Evolutionary conservation across 2,797 vertebrate genomes (phyloP).

Genomic region (Harpagifer antarcticus): DNA sequence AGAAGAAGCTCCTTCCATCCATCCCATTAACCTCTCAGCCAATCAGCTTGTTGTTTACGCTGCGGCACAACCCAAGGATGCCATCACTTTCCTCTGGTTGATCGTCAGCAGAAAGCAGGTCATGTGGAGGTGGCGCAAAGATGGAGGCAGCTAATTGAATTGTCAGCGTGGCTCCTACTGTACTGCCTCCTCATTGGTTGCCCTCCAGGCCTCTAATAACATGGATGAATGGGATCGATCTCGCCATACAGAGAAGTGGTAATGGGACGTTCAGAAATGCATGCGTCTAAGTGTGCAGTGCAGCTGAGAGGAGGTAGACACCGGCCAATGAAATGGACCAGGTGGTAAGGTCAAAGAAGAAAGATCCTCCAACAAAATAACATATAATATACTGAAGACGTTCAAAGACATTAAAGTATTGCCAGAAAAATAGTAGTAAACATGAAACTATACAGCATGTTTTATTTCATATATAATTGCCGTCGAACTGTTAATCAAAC

Average conservation of each 20-base stretch:
- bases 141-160: constrained; percentile 81
- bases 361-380: too few species aligned
- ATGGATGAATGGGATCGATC: constrained; percentile 77
- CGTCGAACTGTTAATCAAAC: too few species aligned
- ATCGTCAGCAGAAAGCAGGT: constrained; percentile 74
- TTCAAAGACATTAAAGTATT: too few species aligned
- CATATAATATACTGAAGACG: too few species aligned
- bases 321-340: constrained; percentile 16
- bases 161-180: constrained; percentile 69
- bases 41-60: constrained; percentile 51
- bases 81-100: constrained; percentile 63
- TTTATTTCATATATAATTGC: too few species aligned
- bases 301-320: constrained; percentile 37
- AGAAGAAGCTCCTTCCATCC: constrained; percentile 1
- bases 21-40: constrained; percentile 62
- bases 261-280: constrained; percentile 60
- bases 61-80: constrained; percentile 60
- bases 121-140: constrained; percentile 67
- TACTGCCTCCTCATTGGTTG: constrained; percentile 68
- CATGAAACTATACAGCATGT: too few species aligned
- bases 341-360: not conserved
- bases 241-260: constrained; percentile 51
- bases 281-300: constrained; percentile 33
- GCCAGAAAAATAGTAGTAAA: too few species aligned
- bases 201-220: constrained; percentile 77